phyloP scores from a whole-genome alignment of 1,140 invertebrate species.

The Hormaphis cornu region DNA sequence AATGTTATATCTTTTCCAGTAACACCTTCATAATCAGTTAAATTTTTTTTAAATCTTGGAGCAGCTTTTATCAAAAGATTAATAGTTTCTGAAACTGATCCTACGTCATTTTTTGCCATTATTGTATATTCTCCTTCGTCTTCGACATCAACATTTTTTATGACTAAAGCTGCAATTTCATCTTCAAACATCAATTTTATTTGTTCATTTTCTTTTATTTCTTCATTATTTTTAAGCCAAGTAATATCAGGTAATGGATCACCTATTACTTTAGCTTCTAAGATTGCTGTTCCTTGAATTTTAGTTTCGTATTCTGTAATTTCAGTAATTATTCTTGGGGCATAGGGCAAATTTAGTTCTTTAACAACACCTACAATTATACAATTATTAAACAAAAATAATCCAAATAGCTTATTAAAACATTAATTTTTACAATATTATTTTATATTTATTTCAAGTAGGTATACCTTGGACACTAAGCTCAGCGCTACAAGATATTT shows the following conservation, averaged over 20 bases:
- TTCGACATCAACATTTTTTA: constrained; percentile 72
- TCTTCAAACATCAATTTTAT: constrained; percentile 84
- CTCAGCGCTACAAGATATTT: constrained; percentile 87
- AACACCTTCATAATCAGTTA: constrained; percentile 53
- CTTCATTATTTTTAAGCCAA: constrained; percentile 76
- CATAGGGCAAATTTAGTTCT: constrained; percentile 68
- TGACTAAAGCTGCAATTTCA: constrained; percentile 81
- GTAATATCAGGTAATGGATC: constrained; percentile 86
- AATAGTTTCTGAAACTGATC: constrained; percentile 65
- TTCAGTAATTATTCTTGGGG: constrained; percentile 66
- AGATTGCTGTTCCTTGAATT: constrained; percentile 82
- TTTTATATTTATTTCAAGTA: background rate
- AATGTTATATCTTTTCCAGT: constrained; percentile 60
- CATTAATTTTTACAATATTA: background rate
- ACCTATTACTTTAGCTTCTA: constrained; percentile 77
- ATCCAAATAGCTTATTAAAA: background rate
- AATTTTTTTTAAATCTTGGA: constrained; percentile 70
- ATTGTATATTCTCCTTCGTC: constrained; percentile 81
- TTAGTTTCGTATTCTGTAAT: constrained; percentile 62
- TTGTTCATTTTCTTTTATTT: constrained; percentile 67
- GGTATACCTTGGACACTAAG: constrained; percentile 71
- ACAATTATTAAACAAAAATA: background rate
- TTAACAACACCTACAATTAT: constrained; percentile 57
- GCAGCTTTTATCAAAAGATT: constrained; percentile 68
- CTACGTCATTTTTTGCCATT: constrained; percentile 78